Conservation (phyloP, 1,140 invertebrate species). For the Pseudomyrmex gracilis region DNA sequence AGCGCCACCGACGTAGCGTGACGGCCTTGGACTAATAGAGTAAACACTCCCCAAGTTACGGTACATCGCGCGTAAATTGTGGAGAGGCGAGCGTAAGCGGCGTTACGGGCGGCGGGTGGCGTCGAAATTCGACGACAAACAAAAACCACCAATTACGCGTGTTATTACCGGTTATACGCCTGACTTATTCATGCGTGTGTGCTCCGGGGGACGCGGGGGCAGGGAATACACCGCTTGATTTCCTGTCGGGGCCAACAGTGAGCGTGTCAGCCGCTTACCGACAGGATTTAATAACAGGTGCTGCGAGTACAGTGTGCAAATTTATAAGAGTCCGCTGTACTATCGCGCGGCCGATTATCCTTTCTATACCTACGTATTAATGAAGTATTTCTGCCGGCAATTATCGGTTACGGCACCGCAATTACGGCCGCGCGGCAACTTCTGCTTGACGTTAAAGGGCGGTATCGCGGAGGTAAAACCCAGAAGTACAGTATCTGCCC, state of each 20-base stretch:
- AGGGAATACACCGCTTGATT: slow-evolving; percentile 31
- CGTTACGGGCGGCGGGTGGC: slow-evolving; percentile 40
- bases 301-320: slow-evolving; percentile 59
- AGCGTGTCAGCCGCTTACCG: slow-evolving; percentile 60
- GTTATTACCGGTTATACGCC: slow-evolving; percentile 59
- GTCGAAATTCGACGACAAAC: slow-evolving; percentile 61
- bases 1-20: not conserved
- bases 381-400: slow-evolving; percentile 63
- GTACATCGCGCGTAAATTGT: slow-evolving; percentile 11
- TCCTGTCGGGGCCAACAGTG: slow-evolving; percentile 54
- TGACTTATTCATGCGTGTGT: slow-evolving; percentile 53
- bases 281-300: slow-evolving; percentile 63
- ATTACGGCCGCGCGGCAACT: slow-evolving; percentile 55
- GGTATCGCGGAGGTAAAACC: slow-evolving; percentile 15
- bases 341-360: slow-evolving; percentile 61
- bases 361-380: slow-evolving; percentile 63
- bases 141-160: slow-evolving; percentile 55
- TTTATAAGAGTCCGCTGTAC: slow-evolving; percentile 57
- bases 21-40: slow-evolving; percentile 31
- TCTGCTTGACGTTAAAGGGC: slow-evolving; percentile 56
- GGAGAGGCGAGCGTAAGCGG: not conserved
- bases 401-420: slow-evolving; percentile 58
- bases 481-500: slow-evolving; percentile 43
- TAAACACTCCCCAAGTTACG: slow-evolving; percentile 15
- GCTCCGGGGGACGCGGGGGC: slow-evolving; percentile 42